phyloP scores from a whole-genome alignment of 1,140 invertebrate genomes.

The Drosophila hydei region DNA sequence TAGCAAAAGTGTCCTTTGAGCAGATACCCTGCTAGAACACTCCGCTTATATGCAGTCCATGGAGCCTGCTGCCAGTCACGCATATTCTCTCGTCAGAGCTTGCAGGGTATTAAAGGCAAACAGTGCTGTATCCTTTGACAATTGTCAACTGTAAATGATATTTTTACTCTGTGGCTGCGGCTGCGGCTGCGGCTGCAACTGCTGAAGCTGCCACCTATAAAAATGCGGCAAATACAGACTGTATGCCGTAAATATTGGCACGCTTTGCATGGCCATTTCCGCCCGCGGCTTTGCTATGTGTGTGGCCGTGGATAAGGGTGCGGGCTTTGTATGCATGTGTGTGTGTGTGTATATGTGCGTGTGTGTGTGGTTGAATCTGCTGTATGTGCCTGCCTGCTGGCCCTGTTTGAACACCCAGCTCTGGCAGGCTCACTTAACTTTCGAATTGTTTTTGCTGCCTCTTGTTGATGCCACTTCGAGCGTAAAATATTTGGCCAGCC shows the following conservation, averaged over 20 bases:
- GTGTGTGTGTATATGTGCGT: neutral
- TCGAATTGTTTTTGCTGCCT: conserved; percentile 25
- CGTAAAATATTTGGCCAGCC: conserved; percentile 60
- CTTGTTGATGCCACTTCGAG: conserved; percentile 47
- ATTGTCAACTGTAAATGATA: conserved; percentile 32
- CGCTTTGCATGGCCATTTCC: conserved; percentile 25
- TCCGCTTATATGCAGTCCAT: too few relatives aligned
- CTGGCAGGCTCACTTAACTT: conserved; percentile 33
- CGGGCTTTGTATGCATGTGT: neutral
- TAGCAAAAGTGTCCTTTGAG: neutral
- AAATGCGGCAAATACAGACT: neutral
- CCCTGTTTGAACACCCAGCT: conserved; percentile 3
- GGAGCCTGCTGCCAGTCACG: too few relatives aligned
- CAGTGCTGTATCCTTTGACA: conserved; percentile 18
- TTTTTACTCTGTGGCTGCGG: conserved; percentile 25
- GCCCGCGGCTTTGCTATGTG: conserved; percentile 10
- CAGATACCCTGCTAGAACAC: too few relatives aligned
- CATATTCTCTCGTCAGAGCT: neutral
- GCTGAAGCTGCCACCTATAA: neutral
- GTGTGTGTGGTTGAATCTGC: neutral
- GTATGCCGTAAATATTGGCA: conserved; percentile 27
- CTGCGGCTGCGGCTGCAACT: too few relatives aligned
- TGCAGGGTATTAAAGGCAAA: neutral
- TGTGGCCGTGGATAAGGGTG: neutral
- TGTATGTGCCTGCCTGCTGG: conserved; percentile 11